These are phyloP conservation scores for Zoroaster sp. DNA, from an alignment of 53 echinoderm and acorn worm genomes.

Conservation along the genomic window DNA sequence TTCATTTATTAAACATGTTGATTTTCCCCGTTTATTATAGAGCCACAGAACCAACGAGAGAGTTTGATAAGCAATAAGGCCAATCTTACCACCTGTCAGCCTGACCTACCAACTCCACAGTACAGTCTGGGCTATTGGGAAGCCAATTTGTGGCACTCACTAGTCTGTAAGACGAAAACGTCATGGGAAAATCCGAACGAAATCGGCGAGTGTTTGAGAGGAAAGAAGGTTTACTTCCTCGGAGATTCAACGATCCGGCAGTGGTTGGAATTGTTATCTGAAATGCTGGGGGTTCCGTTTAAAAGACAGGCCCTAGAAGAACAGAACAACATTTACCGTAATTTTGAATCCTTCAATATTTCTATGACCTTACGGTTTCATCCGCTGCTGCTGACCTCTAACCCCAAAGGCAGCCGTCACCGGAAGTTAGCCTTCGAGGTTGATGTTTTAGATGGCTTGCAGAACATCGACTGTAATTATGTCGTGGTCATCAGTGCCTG, in stretches of 20 bases:
- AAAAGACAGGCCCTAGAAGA: not conserved
- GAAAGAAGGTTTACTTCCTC: conserved; percentile 30
- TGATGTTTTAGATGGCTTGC: conserved; percentile 45
- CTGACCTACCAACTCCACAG: not conserved
- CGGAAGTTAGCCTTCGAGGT: conserved; percentile 1
- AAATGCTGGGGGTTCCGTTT: conserved; percentile 1
- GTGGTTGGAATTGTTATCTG: conserved; percentile 13
- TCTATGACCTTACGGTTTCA: conserved; percentile 7
- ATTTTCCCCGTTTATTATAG: too few relatives aligned
- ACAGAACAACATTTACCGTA: not conserved
- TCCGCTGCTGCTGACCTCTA: not conserved
- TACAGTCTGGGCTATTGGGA: conserved; percentile 50
- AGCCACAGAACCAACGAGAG: not conserved
- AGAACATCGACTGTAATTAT: not conserved
- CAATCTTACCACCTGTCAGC: conserved; percentile 6
- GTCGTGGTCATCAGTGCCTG: conserved; percentile 56
- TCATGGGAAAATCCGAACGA: conserved; percentile 3
- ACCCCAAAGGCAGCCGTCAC: not conserved
- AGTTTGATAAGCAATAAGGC: not conserved
- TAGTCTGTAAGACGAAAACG: not conserved
- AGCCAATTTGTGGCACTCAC: conserved; percentile 43
- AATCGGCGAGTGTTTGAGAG: conserved; percentile 22
- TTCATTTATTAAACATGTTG: too few relatives aligned
- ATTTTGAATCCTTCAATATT: not conserved
- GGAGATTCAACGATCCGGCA: conserved; percentile 41